Percentiles rank a stretch among this genome's conserved stretches.
These are phyloP conservation scores for Pentalonia nigronervosa DNA, from an alignment of 1,140 invertebrate species.

Conservation along the genomic window DNA sequence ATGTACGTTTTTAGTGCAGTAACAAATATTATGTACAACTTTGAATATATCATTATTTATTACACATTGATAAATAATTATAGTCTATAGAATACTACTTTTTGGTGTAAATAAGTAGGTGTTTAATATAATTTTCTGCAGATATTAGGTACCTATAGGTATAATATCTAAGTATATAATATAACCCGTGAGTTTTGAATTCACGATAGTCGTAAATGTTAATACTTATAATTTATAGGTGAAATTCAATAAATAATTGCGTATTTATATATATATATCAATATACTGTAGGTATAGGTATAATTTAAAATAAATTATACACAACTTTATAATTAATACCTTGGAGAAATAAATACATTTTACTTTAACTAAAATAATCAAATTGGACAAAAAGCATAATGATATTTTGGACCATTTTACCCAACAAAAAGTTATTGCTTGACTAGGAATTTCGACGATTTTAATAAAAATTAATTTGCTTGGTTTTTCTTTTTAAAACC, in stretches of 20 bases:
- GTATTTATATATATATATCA: neutral
- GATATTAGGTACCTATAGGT: neutral
- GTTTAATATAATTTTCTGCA: neutral
- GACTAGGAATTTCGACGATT: neutral
- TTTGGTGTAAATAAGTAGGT: neutral
- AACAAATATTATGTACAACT: neutral
- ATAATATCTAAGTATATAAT: neutral
- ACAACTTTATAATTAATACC: neutral
- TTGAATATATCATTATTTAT: neutral
- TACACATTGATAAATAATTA: neutral
- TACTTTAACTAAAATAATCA: neutral
- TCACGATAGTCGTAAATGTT: neutral
- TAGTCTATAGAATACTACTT: neutral
- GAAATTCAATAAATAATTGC: neutral
- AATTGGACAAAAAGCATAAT: no score
- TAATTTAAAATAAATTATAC: neutral
- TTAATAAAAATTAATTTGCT: neutral
- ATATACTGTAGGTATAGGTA: no score
- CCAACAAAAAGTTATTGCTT: neutral
- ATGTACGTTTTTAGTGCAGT: no score
- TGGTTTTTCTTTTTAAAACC: neutral
- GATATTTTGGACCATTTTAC: neutral
- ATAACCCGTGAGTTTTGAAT: neutral
- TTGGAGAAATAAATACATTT: neutral
- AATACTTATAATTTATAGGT: neutral